Base-by-base conservation (phyloP, 2,113 vertebrate genomes). In the Caloenas nicobarica region DNA sequence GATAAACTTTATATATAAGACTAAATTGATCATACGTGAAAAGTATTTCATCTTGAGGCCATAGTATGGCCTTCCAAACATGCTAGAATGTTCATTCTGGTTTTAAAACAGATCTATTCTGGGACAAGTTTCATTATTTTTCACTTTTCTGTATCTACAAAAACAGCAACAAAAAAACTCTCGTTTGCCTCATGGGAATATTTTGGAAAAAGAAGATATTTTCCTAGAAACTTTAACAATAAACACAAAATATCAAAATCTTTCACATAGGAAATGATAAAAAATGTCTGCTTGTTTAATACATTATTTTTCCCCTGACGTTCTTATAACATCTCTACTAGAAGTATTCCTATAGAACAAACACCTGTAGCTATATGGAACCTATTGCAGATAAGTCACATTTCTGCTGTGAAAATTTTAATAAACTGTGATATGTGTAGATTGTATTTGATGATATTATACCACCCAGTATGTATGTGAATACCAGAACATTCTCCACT, bases 391-490 rank as follows among this genome's bases (percentile, higher is more conserved):
- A 22, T 46, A 70, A 60, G 4, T 57, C 33, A 57, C 0, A 1
- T 77, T 72, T 78, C 53, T 68, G 2, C 8, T 60, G 16, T 58
- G 16, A 38, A 22, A 24, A 38, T 31, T 65, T 46, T 25, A 66
- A 65, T 66, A 72, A 51, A 38, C 23, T 46, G 42, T 62, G 34
- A 56, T 88, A 34, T 44, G 7, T 16, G 14, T n/a, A 34, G 58
- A 7, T 33, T 38, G 28, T 8, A 71, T 66, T n/a, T 68, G 34
- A 22, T 46, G 36, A 10, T 53, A 26, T 8, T 42, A 16, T 19
- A 42, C 3, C 16, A 51, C 1, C 1, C 9, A 48, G 19, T 44
- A 44, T 40, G 7, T 28, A 17, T 9, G 16, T 0, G 1, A 57
- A 38, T 54, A 62, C 15, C 48, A 50, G 50, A 46, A 66, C 10